Conservation (phyloP, 2,797 vertebrate genomes). For the Fundulus diaphanus region DNA sequence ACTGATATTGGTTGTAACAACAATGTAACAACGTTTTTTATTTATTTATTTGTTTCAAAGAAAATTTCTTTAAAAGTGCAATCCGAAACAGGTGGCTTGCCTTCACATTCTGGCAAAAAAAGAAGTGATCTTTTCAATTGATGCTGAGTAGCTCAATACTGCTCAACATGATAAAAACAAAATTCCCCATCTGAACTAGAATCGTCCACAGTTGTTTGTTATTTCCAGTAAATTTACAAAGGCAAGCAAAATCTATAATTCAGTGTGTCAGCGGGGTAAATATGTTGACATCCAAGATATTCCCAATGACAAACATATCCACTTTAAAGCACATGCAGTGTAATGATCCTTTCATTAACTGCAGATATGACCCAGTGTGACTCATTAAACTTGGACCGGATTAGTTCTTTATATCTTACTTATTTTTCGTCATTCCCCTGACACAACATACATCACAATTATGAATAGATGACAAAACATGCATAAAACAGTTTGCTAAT, state of each 20-base stretch:
- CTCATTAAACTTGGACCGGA: slow-evolving; percentile 38
- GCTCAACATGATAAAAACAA: background rate
- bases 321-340: slow-evolving; percentile 47
- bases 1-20: background rate
- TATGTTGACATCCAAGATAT: slow-evolving; percentile 9
- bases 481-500: slow-evolving; percentile 75
- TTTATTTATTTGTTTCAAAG: too few species aligned
- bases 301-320: slow-evolving; percentile 32
- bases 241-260: slow-evolving; percentile 13
- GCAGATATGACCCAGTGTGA: slow-evolving; percentile 37
- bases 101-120: background rate
- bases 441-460: slow-evolving; percentile 53
- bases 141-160: background rate
- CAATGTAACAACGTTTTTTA: too few species aligned
- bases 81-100: background rate
- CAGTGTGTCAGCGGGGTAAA: slow-evolving; percentile 12
- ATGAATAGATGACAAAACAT: slow-evolving; percentile 70
- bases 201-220: too few species aligned
- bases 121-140: background rate
- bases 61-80: background rate
- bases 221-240: slow-evolving; percentile 2
- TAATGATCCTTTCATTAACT: slow-evolving; percentile 53
- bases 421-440: slow-evolving; percentile 44
- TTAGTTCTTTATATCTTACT: slow-evolving; percentile 12
- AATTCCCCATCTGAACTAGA: too few species aligned